A percentile compares a stretch with the other conserved stretches of the same genome.
phyloP scores from a whole-genome alignment of 2,113 vertebrate genomes.

The Sialia sialis region DNA sequence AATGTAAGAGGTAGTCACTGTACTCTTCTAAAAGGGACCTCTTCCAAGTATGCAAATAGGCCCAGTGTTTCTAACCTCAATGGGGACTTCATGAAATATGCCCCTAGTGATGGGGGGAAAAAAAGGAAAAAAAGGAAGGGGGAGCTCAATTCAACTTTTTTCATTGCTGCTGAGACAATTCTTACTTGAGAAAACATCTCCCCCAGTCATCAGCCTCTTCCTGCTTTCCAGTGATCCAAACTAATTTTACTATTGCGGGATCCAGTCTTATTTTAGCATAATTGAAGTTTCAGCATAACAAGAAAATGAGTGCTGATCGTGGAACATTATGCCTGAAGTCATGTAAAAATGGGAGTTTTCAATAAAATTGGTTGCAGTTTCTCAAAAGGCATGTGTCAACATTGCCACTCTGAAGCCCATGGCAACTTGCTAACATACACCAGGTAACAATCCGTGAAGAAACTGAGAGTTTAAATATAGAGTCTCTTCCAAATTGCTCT shows the following conservation, averaged over 20 bases:
- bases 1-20: conserved; percentile 39
- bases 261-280: not conserved
- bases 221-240: not conserved
- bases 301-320: not conserved
- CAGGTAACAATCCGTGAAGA: not conserved
- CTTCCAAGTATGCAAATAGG: conserved; percentile 49
- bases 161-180: not conserved
- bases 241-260: not conserved
- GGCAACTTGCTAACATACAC: not conserved
- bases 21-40: not conserved
- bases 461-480: not conserved
- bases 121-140: not conserved
- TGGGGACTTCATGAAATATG: conserved; percentile 21
- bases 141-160: not conserved
- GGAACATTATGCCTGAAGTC: not conserved
- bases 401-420: not conserved
- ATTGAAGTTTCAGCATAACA: not conserved
- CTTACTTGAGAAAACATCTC: not conserved
- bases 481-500: not conserved
- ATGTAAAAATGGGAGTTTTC: not conserved
- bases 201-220: not conserved
- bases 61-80: not conserved
- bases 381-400: not conserved
- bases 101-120: not conserved
- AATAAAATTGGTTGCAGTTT: not conserved